Evolutionary conservation across 2,888 invertebrate genomes (phyloP), one percentile per base, ranked within the genome.

Genomic region (Hartigia nigra): DNA sequence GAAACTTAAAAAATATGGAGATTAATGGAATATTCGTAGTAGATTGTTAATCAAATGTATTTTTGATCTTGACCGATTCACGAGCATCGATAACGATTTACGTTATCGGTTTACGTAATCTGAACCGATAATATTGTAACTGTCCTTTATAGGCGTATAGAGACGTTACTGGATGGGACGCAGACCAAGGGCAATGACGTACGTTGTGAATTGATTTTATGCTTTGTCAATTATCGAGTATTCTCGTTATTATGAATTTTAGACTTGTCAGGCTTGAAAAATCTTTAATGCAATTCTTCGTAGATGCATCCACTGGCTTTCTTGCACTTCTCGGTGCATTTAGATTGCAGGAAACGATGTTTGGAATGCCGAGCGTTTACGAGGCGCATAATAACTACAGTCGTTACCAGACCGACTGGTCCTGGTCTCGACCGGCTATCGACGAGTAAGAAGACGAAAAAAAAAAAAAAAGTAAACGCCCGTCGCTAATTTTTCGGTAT

Each of bases 341-440:
- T 72, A 72, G 32, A 32, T 34, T 72, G 72, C 72, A 34, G 31
- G 72, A 72, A 72, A 72, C 32, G 72, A 31, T 34, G 72, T 31
- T 72, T 4, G 72, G 72, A 72, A 72, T 72, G 72, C 9, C 72
- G 32, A 72, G 34, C 72, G 72, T 72, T 72, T 72, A 72, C 72
- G 31, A 72, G 72, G 34, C 31, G 34, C 23, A 72, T 72, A 72
- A 34, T 72, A 72, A 31, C 72, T 31, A 2, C 31, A 1, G 31
- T 55, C 23, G 14, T 55, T 55, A 55, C 55, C 23, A 55, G 23
- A 23, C 55, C 23, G 55, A 55, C 55, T 55, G 23, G 55, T 55
- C 9, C 55, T 55, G 55, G 9, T 55, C 55, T 23, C 14, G 23
- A 55, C 23, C 23, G 9, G 23, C 9, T 55, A 55, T 55, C n/a